Base-by-base conservation (phyloP, 2,113 vertebrate genomes). In the Zosterops lateralis region DNA sequence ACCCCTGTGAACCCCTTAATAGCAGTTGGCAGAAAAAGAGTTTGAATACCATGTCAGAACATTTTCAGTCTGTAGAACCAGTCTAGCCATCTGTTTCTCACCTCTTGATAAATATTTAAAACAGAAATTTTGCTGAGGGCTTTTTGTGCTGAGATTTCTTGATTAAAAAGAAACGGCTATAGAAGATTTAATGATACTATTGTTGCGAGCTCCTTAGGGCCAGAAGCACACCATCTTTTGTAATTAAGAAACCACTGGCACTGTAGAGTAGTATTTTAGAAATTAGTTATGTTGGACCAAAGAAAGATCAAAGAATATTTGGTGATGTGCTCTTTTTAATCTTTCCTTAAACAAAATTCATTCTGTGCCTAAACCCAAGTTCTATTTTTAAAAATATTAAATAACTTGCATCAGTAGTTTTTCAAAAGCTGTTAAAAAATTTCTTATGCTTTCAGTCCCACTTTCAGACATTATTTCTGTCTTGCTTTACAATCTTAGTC, bases 51-150 rank as follows among this genome's bases (percentile, higher is more conserved):
- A 17, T 67, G 82, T 88, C 67, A 67, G 85, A 93, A 58, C 47
- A 44, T 58, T 95, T 93, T 79, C 75, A 85, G 85, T 95, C 78
- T 87, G 91, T 79, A 83, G 82, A 93, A 96, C 95, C 91, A 95
- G 94, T 96, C 81, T 89, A 89, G 66, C 94, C 87, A 93, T 96
- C 91, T 95, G 81, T 92, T 96, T 93, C 93, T 90, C 89, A 96
- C 95, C 87, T 96, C 93, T 74, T 94, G 95, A 94, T 93, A 94
- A 90, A 96, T 95, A 95, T 95, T 97, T 94, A 96, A 92, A 92
- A 60, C 47, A 92, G 77, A 93, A 94, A 66, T 87, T 96, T 87
- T 91, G 85, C 91, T 95, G 64, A 84, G 75, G 89, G 94, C 89
- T 87, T 95, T 92, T 92, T 91, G 54, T 71, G 40, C 60, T 77